Evolutionary conservation across 2,888 invertebrate genomes (phyloP).

Genomic region (Oxytorus armatus): DNA sequence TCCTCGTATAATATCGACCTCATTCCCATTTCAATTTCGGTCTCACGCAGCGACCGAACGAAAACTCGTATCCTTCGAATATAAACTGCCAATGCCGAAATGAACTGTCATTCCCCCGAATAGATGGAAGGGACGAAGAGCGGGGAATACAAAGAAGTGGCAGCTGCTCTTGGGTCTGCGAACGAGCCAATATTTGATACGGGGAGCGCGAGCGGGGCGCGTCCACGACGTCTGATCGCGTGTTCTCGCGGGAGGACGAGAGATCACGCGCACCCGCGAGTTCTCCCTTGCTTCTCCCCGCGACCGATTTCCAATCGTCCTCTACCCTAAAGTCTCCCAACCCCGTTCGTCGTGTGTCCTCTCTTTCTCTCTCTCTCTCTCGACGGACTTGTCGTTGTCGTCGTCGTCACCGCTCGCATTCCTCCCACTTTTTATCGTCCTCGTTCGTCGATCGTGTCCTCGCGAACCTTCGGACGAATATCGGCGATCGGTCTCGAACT

Average conservation of each 20-base stretch:
- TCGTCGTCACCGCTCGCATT: constrained; percentile 73
- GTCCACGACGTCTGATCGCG: constrained; percentile 51
- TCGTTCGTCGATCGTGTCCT: constrained; percentile 25
- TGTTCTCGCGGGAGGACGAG: constrained; percentile 34
- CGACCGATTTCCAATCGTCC: constrained; percentile 45
- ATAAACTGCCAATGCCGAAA: constrained; percentile 68
- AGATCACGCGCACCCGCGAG: constrained; percentile 41
- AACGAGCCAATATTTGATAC: constrained; percentile 80
- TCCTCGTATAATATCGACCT: neutral
- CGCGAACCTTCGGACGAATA: constrained; percentile 56
- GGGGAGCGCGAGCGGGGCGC: constrained; percentile 55
- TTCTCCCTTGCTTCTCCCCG: constrained; percentile 32
- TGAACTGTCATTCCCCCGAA: constrained; percentile 67
- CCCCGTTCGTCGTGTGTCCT: constrained; percentile 67
- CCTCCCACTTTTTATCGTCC: constrained; percentile 77
- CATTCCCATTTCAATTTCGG: constrained; percentile 27
- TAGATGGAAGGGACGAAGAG: constrained; percentile 37
- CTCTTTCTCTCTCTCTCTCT: constrained; percentile 30
- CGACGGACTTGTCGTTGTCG: constrained; percentile 12
- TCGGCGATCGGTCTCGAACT: constrained; percentile 49
- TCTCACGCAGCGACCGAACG: constrained; percentile 48
- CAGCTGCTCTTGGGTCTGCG: constrained; percentile 76
- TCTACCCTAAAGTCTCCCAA: constrained; percentile 70
- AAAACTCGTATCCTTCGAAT: constrained; percentile 47
- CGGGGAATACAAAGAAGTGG: constrained; percentile 75